Evolutionary conservation across 2,113 vertebrate genomes (phyloP).

Genomic region (Conger conger): DNA sequence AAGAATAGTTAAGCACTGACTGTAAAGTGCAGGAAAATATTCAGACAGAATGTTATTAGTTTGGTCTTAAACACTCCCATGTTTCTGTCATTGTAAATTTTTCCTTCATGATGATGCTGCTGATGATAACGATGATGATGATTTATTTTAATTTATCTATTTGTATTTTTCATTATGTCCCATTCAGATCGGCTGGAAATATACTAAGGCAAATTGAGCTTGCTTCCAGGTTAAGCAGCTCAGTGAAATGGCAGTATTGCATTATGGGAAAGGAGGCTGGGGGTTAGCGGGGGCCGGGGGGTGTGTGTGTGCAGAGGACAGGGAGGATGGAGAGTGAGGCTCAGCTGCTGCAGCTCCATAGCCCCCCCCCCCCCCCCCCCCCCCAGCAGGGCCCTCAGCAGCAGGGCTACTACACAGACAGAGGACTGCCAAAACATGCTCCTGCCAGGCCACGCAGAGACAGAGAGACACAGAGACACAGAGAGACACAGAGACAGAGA

Average conservation of each 20-base stretch:
- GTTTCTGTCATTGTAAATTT: not conserved
- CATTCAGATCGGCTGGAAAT: too few relatives aligned
- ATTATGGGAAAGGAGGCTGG: not conserved
- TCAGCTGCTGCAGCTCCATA: not conserved
- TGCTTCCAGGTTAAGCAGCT: too few relatives aligned
- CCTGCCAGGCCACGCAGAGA: not conserved
- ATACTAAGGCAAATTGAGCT: too few relatives aligned
- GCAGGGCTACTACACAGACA: not conserved
- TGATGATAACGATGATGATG: too few relatives aligned
- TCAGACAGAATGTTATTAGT: not conserved
- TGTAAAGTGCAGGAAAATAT: not conserved
- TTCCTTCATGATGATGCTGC: too few relatives aligned
- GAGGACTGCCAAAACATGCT: not conserved
- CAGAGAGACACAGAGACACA: not conserved
- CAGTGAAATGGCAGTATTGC: not conserved
- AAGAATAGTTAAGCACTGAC: not conserved
- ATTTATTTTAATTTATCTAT: too few relatives aligned
- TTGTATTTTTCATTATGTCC: too few relatives aligned
- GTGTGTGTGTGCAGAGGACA: constrained; percentile 28
- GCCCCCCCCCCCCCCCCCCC: not conserved
- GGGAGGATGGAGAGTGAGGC: not conserved
- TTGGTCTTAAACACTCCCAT: not conserved
- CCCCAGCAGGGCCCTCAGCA: not conserved
- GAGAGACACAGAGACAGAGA: not conserved
- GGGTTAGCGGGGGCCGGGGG: constrained; percentile 14